phyloP scores from a whole-genome alignment of 2,797 vertebrate species.

The Pitangus sulphuratus region DNA sequence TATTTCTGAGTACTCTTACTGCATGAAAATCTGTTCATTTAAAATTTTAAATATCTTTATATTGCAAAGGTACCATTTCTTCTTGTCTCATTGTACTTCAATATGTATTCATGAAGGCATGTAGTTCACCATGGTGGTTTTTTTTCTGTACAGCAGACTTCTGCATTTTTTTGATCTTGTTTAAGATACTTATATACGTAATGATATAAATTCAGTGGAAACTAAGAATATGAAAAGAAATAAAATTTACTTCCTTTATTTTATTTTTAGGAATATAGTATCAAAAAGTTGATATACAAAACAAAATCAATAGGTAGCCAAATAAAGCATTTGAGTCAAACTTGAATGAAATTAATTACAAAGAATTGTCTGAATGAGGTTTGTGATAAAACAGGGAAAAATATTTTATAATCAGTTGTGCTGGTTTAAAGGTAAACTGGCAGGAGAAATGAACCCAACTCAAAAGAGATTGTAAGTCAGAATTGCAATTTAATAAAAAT shows the following conservation, averaged over 20 bases:
- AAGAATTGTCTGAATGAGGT: not conserved
- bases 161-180: not conserved
- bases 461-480: too few relatives aligned
- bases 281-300: not conserved
- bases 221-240: not conserved
- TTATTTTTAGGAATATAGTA: not conserved
- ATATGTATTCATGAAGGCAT: not conserved
- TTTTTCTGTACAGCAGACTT: slow-evolving; percentile 9
- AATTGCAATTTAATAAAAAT: too few relatives aligned
- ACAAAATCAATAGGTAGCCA: not conserved
- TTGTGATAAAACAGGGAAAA: not conserved
- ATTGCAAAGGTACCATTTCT: slow-evolving; percentile 2
- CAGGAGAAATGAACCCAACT: too few relatives aligned
- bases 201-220: not conserved
- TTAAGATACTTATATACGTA: not conserved
- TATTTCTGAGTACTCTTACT: slow-evolving; percentile 11
- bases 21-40: slow-evolving; percentile 14
- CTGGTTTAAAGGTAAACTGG: too few relatives aligned
- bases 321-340: not conserved
- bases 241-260: not conserved
- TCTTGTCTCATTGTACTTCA: slow-evolving; percentile 7
- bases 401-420: not conserved
- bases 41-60: slow-evolving; percentile 50
- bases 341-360: not conserved
- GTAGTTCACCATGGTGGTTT: not conserved